Percentiles rank a stretch among this genome's conserved stretches.
phyloP scores from a whole-genome alignment of 2,113 vertebrate genomes.

The Pangasianodon gigas region DNA sequence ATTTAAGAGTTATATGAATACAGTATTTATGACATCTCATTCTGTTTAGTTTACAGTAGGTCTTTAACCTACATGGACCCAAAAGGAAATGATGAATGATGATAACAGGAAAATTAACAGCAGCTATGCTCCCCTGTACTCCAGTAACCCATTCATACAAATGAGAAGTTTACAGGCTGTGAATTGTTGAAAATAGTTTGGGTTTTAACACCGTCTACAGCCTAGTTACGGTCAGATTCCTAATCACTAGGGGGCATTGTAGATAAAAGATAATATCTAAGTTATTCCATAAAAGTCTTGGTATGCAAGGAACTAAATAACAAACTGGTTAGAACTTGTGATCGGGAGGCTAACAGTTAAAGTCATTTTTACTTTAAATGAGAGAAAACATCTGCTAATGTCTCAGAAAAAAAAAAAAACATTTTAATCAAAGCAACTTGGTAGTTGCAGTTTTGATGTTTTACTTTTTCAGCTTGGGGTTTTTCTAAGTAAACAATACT shows the following conservation, averaged over 20 bases:
- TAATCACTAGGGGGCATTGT: background rate
- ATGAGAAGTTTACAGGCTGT: background rate
- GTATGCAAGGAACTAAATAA: background rate
- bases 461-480: background rate
- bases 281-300: background rate
- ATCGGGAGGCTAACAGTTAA: background rate
- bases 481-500: background rate
- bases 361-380: background rate
- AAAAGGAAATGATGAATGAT: background rate
- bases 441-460: background rate
- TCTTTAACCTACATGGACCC: background rate
- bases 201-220: background rate
- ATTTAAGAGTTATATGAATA: background rate
- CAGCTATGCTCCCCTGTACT: background rate
- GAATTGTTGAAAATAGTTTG: background rate
- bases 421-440: background rate
- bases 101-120: background rate
- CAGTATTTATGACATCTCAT: background rate
- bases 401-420: background rate
- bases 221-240: background rate
- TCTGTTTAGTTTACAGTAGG: background rate
- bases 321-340: constrained; percentile 10
- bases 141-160: background rate
- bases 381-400: background rate
- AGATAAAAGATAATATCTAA: background rate